phyloP scores from a whole-genome alignment of 2,113 vertebrate species.

The Triplophysa dalaica region DNA sequence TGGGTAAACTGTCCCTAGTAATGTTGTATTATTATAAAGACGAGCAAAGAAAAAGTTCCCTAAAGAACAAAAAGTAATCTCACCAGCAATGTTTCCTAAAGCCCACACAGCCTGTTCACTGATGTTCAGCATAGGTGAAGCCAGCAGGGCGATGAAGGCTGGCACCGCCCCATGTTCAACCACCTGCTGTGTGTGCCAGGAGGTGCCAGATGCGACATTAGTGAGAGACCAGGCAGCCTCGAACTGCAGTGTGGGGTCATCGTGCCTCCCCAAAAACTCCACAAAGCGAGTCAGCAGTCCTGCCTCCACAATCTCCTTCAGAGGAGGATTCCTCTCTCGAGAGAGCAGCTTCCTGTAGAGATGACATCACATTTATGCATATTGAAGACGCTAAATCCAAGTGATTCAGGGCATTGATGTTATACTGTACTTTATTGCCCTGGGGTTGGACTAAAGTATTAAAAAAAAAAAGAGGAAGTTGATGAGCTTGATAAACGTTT shows the following conservation, averaged over 20 bases:
- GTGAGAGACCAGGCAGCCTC: conserved; percentile 94
- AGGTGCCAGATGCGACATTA: conserved; percentile 88
- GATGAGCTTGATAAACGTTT: background rate
- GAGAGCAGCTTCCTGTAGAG: conserved; percentile 81
- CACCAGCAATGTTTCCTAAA: conserved; percentile 91
- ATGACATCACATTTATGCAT: background rate
- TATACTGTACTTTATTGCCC: too few species aligned
- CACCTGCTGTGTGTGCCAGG: conserved; percentile 81
- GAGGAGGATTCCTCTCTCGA: conserved; percentile 78
- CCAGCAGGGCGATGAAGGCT: conserved; percentile 79
- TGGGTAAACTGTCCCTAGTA: too few species aligned
- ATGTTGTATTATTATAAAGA: too few species aligned
- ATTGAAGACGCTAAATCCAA: too few species aligned
- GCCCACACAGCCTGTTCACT: conserved; percentile 93
- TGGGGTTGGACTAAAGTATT: background rate
- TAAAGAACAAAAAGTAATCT: conserved; percentile 17
- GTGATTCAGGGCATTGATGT: too few species aligned
- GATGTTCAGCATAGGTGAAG: conserved; percentile 81
- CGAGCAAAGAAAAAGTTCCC: background rate
- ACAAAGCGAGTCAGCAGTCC: conserved; percentile 83
- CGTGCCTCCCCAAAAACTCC: conserved; percentile 74
- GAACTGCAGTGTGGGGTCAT: conserved; percentile 80
- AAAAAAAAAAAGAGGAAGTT: background rate
- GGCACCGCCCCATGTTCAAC: conserved; percentile 85
- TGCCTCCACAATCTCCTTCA: conserved; percentile 77